phyloP scores from a whole-genome alignment of 2,797 vertebrate genomes.

The Agapornis canus region DNA sequence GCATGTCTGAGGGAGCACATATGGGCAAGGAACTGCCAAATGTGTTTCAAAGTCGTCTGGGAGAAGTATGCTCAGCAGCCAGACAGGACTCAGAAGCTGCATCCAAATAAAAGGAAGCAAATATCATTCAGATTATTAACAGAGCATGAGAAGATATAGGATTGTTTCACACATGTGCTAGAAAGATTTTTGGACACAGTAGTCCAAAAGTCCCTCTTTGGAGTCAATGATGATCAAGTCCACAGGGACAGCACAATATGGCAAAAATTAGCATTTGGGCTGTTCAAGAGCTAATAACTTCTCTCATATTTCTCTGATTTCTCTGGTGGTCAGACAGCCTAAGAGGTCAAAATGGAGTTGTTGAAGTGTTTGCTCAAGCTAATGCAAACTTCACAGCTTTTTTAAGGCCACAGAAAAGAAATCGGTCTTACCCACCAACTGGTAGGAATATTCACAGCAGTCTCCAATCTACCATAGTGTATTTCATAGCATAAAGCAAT shows the following conservation, averaged over 20 bases:
- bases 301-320: neutral
- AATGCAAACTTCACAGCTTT: neutral
- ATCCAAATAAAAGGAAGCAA: constrained; percentile 37
- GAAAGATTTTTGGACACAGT: neutral
- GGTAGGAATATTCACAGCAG: neutral
- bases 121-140: constrained; percentile 11
- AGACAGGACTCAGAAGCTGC: constrained; percentile 3
- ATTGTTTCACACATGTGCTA: neutral
- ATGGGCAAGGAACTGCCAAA: constrained; percentile 56
- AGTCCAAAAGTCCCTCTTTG: neutral
- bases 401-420: neutral
- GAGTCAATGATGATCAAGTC: neutral
- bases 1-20: constrained; percentile 47
- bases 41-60: constrained; percentile 11
- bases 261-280: neutral
- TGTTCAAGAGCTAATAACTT: neutral
- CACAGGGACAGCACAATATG: neutral
- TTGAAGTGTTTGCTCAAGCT: neutral
- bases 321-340: neutral
- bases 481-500: neutral
- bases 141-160: neutral
- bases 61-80: constrained; percentile 42
- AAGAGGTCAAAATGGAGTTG: neutral
- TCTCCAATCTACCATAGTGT: neutral
- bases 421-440: neutral